Conservation (phyloP, 2,113 vertebrate genomes). For the Pogona vitticeps region DNA sequence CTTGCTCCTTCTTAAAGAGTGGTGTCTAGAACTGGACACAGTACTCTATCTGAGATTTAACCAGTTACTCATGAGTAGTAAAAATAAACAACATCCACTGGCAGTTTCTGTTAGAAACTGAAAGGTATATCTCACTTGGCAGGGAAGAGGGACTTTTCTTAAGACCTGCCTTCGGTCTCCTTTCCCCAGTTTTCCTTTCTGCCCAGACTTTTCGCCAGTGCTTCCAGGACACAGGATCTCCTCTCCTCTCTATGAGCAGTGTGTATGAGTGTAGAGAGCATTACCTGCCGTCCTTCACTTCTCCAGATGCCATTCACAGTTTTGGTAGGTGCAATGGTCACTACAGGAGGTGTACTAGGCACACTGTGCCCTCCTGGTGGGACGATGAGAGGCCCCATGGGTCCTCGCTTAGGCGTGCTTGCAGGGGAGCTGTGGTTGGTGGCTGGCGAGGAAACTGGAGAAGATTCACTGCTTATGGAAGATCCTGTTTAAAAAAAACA, state of each 20-base stretch:
- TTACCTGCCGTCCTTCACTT: slow-evolving; percentile 93
- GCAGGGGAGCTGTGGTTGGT: slow-evolving; percentile 98
- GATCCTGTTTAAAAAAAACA: slow-evolving; percentile 79
- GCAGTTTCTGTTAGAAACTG: neutral
- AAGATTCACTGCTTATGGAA: slow-evolving; percentile 97
- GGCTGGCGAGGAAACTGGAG: slow-evolving; percentile 94
- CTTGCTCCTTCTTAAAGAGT: too few species aligned
- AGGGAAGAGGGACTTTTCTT: neutral
- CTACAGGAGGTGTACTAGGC: slow-evolving; percentile 96
- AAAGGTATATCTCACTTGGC: neutral
- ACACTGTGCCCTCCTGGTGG: slow-evolving; percentile 91
- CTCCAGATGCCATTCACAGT: slow-evolving; percentile 97
- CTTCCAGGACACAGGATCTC: neutral
- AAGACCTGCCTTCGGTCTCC: neutral
- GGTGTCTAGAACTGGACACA: too few species aligned
- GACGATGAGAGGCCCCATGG: slow-evolving; percentile 93
- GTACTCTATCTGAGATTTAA: too few species aligned
- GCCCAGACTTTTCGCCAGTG: too few species aligned
- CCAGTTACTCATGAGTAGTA: too few species aligned
- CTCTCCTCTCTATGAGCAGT: accelerated
- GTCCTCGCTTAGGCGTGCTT: slow-evolving; percentile 94
- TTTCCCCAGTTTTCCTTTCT: neutral
- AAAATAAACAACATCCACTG: neutral
- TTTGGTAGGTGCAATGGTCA: slow-evolving; percentile 98
- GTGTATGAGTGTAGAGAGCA: neutral